phyloP scores from a whole-genome alignment of 1,140 invertebrate genomes.

The Leguminivora glycinivorella region DNA sequence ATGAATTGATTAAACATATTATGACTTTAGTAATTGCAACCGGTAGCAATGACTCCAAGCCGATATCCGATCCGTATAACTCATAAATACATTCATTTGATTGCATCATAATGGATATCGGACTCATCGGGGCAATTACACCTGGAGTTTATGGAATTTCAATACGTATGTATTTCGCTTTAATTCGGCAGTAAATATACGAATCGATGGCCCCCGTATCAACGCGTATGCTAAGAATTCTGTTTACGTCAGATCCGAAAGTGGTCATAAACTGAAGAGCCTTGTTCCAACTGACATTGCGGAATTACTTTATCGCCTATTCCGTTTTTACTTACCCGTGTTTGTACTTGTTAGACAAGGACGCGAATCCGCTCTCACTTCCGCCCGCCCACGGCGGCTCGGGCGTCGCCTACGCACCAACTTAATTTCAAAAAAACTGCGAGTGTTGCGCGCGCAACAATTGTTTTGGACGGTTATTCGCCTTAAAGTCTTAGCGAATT shows the following conservation, averaged over 20 bases:
- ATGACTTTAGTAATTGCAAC: neutral
- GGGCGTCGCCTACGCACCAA: conserved; percentile 64
- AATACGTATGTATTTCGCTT: conserved; percentile 27
- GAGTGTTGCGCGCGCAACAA: conserved; percentile 58
- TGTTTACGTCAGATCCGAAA: conserved; percentile 71
- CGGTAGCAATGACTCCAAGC: conserved; percentile 14
- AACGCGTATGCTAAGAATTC: conserved; percentile 36
- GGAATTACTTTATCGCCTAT: conserved; percentile 49
- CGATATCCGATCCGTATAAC: conserved; percentile 19
- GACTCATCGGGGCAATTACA: conserved; percentile 26
- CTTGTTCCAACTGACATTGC: conserved; percentile 73
- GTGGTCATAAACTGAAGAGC: conserved; percentile 71
- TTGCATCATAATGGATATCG: conserved; percentile 27
- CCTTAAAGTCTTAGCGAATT: conserved; percentile 37
- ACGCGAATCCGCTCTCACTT: conserved; percentile 70
- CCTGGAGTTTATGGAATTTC: conserved; percentile 20
- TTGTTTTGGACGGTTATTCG: conserved; percentile 46
- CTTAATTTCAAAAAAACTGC: conserved; percentile 62
- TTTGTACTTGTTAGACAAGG: conserved; percentile 59
- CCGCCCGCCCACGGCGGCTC: conserved; percentile 72
- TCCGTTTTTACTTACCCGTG: conserved; percentile 45
- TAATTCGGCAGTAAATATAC: conserved; percentile 44
- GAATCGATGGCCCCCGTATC: conserved; percentile 46
- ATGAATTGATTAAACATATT: neutral
- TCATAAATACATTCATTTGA: conserved; percentile 28